Percentiles rank a stretch among this genome's conserved stretches.
phyloP scores from a whole-genome alignment of 2,888 invertebrate species.

The Sialis fuliginosa region DNA sequence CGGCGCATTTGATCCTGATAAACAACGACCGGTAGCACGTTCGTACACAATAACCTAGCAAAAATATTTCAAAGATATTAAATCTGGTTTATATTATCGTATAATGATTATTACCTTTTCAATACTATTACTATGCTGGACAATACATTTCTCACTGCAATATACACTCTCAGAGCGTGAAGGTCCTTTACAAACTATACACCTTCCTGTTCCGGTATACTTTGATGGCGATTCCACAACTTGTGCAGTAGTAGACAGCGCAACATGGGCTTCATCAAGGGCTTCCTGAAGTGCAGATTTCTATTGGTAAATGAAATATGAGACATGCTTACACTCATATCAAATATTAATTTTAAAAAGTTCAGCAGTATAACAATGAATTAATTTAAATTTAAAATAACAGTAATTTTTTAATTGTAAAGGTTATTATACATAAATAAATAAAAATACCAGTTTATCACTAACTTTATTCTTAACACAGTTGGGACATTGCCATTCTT shows the following conservation, averaged over 20 bases:
- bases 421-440: background rate
- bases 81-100: constrained; percentile 8
- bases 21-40: constrained; percentile 52
- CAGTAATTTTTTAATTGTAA: background rate
- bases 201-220: constrained; percentile 22
- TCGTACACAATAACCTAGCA: constrained; percentile 66
- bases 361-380: too few species aligned
- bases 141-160: constrained; percentile 76
- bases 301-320: background rate
- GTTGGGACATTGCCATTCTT: constrained; percentile 80
- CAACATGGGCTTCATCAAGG: constrained; percentile 1
- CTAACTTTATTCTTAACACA: constrained; percentile 40
- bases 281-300: constrained; percentile 2
- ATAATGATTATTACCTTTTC: constrained; percentile 17
- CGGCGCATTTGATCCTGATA: constrained; percentile 69
- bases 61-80: constrained; percentile 3
- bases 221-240: background rate
- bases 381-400: too few species aligned
- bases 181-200: constrained; percentile 60
- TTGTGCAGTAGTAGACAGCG: background rate
- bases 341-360: background rate
- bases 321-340: background rate
- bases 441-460: background rate
- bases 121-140: constrained; percentile 65
- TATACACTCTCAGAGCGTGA: constrained; percentile 71